Evolutionary conservation across 1,140 invertebrate species (phyloP).

Genomic region (Elysia chlorotica): DNA sequence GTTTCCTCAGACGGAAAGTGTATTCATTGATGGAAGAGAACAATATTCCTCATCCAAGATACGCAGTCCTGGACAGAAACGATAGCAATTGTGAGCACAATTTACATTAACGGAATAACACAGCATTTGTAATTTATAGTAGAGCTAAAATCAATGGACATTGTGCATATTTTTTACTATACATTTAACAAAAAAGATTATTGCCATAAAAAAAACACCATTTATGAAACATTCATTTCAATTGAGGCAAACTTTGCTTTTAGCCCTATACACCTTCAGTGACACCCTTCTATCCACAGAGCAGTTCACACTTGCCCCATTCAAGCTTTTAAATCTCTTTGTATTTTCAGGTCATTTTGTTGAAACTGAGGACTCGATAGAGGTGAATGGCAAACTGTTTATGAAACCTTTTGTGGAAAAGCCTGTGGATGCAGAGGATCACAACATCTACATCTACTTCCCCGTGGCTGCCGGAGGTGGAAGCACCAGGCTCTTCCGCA

Average conservation of each 20-base stretch:
- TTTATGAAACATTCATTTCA: neutral
- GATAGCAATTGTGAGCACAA: too few species aligned
- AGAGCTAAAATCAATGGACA: too few species aligned
- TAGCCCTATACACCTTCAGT: neutral
- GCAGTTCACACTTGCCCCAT: too few species aligned
- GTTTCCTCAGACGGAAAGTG: slow-evolving; percentile 77
- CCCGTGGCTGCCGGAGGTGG: slow-evolving; percentile 96
- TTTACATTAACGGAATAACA: too few species aligned
- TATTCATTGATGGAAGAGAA: slow-evolving; percentile 92
- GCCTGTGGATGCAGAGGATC: slow-evolving; percentile 97
- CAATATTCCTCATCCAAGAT: slow-evolving; percentile 96
- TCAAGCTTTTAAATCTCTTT: too few species aligned
- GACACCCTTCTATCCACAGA: too few species aligned
- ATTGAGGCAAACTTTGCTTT: neutral
- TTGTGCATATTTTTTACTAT: too few species aligned
- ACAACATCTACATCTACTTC: slow-evolving; percentile 99
- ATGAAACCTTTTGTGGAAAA: slow-evolving; percentile 99
- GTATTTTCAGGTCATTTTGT: slow-evolving; percentile 78
- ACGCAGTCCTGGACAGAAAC: slow-evolving; percentile 95
- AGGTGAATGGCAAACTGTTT: slow-evolving; percentile 95
- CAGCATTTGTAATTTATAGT: too few species aligned
- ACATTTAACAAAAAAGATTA: neutral
- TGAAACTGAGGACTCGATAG: slow-evolving; percentile 98
- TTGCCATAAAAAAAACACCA: neutral
- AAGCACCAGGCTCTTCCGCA: slow-evolving; percentile 94